Evolutionary conservation across 2,888 invertebrate species (phyloP).

Genomic region (Epistrophe grossulariae): DNA sequence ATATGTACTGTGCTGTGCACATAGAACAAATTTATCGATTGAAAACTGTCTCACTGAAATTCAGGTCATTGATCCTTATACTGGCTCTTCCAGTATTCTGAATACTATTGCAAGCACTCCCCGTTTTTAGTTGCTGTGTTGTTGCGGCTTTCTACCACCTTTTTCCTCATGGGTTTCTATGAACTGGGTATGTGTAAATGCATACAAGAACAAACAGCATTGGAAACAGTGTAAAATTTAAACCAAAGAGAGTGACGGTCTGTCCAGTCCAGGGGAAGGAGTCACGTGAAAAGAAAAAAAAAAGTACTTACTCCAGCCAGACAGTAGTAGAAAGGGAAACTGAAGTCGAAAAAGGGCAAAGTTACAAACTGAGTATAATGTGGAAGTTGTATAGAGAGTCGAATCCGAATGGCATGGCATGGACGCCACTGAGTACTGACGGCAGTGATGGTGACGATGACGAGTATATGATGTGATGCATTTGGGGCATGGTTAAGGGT

Average conservation of each 20-base stretch:
- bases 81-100: slow-evolving; percentile 12
- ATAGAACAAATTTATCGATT: slow-evolving; percentile 83
- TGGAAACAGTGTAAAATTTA: slow-evolving; percentile 25
- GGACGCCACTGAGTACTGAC: slow-evolving; percentile 23
- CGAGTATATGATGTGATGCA: slow-evolving; percentile 70
- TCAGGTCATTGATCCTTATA: slow-evolving; percentile 83
- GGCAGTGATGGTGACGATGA: slow-evolving; percentile 70
- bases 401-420: neutral
- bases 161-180: slow-evolving; percentile 2
- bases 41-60: slow-evolving; percentile 84
- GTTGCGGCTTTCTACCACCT: slow-evolving; percentile 43
- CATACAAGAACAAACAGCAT: slow-evolving; percentile 44
- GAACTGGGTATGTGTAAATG: slow-evolving; percentile 59
- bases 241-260: neutral
- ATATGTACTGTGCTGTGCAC: slow-evolving; percentile 75
- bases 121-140: slow-evolving; percentile 36
- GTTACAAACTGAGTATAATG: slow-evolving; percentile 48
- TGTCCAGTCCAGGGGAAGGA: slow-evolving; percentile 6
- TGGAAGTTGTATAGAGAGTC: slow-evolving; percentile 49
- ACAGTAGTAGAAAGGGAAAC: slow-evolving; percentile 83
- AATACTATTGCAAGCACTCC: slow-evolving; percentile 46
- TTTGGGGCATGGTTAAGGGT: slow-evolving; percentile 55
- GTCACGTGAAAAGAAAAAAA: slow-evolving; percentile 34
- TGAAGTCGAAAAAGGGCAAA: slow-evolving; percentile 58
- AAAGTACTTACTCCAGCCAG: slow-evolving; percentile 79